These are phyloP conservation scores for Oryzias sinensis DNA, from an alignment of 2,797 vertebrate species.

Conservation along the genomic window DNA sequence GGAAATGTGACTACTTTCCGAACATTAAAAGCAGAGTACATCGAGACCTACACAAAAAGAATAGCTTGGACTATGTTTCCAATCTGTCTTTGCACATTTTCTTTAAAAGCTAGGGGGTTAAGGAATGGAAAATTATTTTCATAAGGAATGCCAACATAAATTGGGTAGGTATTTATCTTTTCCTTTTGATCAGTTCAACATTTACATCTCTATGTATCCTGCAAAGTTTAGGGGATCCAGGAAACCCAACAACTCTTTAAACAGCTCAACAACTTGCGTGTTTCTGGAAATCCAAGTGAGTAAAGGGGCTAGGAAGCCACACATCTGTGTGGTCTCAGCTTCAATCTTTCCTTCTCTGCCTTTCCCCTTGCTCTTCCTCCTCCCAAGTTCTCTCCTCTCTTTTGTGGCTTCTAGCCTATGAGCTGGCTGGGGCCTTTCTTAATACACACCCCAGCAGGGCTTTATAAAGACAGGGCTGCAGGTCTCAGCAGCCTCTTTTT, in stretches of 20 bases:
- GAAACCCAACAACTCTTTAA: constrained; percentile 37
- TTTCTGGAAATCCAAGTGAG: constrained; percentile 46
- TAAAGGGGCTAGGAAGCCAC: constrained; percentile 43
- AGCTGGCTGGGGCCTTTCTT: constrained; percentile 73
- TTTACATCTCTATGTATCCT: no score
- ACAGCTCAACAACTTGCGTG: constrained; percentile 44
- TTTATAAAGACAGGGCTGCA: constrained; percentile 78
- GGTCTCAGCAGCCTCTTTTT: constrained; percentile 62
- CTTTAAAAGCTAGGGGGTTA: constrained; percentile 34
- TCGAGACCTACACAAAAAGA: constrained; percentile 52
- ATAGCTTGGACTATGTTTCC: constrained; percentile 37
- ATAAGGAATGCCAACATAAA: constrained; percentile 65
- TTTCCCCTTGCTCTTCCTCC: constrained; percentile 39
- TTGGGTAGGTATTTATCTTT: constrained; percentile 26
- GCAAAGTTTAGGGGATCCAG: no score
- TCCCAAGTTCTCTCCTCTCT: constrained; percentile 54
- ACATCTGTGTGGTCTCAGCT: constrained; percentile 69
- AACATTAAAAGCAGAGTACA: constrained; percentile 56
- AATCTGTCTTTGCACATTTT: constrained; percentile 35
- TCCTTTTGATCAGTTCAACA: constrained; percentile 20
- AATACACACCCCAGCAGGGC: constrained; percentile 74
- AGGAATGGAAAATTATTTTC: constrained; percentile 64
- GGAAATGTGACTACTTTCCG: constrained; percentile 55
- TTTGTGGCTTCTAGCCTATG: constrained; percentile 76
- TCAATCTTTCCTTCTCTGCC: constrained; percentile 23